Evolutionary conservation across 2,797 vertebrate species (phyloP), one percentile per base, ranked within the genome.

Genomic region (Echiichthys vipera): DNA sequence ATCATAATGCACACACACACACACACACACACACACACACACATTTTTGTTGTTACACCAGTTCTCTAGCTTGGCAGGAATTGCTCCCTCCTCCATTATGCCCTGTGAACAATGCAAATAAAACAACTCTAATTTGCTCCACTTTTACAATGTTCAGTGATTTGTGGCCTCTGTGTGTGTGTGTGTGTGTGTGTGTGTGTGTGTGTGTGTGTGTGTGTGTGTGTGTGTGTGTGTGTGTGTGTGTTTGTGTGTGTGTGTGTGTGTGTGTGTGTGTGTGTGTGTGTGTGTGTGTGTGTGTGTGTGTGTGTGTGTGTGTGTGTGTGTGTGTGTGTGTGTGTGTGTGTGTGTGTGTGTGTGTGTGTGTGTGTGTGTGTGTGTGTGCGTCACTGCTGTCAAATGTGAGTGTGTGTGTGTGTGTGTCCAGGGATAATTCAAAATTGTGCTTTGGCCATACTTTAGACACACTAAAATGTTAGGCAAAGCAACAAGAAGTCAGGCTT

Each of bases 51-150:
- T 81, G 65, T 70, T 80, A 59, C 58, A 74, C 66, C 40, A 63
- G 71, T 64, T 76, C 64, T 63, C 49, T 7, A 65, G 46, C 70
- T 84, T 84, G 81, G 87, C 83, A 87, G 78, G 27, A 50, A 18
- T 29, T 18, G 27, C 78, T 66, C 57, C 37, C 47, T 81, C 56
- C 50, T 68, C 74, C 53, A 80, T 88, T 77, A 82, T 82, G 80
- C 66, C 59, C 71, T 67, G 81, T 78, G 81, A 91, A 88, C 80
- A 87, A 87, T 74, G 70, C 81, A 89, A 89, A 91, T 87, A 89
- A 90, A 87, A 84, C 39, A 2, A 45, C 59, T 63, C 54, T 82
- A 80, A 92, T 92, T 91, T 90, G 81, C 78, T 88, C 64, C 61
- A 84, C 74, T 89, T 86, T 81, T 81, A 88, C 74, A 84, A 65